Base-by-base conservation (phyloP, 2,797 vertebrate genomes). In the Rhinatrema bivittatum region DNA sequence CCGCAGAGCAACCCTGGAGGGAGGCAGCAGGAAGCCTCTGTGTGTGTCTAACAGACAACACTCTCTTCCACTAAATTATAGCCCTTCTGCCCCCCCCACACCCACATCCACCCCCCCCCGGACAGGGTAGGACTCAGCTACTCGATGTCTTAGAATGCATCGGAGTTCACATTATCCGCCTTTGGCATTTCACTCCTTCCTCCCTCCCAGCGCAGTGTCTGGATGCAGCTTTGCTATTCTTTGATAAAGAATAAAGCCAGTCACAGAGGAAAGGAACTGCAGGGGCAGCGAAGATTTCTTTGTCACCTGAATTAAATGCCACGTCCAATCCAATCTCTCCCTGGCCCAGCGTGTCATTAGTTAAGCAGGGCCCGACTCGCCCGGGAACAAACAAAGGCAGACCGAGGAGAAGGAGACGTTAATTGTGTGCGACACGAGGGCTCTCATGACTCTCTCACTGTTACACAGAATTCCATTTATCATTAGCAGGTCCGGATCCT, bases 311-410 rank as follows among this genome's bases (percentile, higher is more conserved):
- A 84, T 88, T 81, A 84, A 86, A 79, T 76, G 72, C 67, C 39
- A 39, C 46, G 72, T 87, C 88, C 87, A 81, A 86, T 68, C 44
- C 70, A 60, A 87, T 88, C 88, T 81, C 83, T 71, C 72, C 83
- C 82, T 58, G 44, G 76, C 68, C 71, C 60, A 60, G 64, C 60
- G 59, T 78, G 82, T 76, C 67, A 65, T 91, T 89, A 91, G 87
- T 87, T 85, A 87, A 87, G 75, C 72, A 32, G 56, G 72, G 64
- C 50, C 36, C 7, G 22, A 74, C 68, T 72, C 71, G 3, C 19
- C 2, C 50, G 71, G 82, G 65, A 78, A 77, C 29, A 78, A 80
- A 80, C 76, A 78, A 80, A 84, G 78, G 77, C 67, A 67, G 65
- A 71, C 53, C 50, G 65, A 48, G 17, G 1, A n/a, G 53, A 3